Evolutionary conservation across 2,888 invertebrate species (phyloP).

Genomic region (Leptogaster cylindrica): DNA sequence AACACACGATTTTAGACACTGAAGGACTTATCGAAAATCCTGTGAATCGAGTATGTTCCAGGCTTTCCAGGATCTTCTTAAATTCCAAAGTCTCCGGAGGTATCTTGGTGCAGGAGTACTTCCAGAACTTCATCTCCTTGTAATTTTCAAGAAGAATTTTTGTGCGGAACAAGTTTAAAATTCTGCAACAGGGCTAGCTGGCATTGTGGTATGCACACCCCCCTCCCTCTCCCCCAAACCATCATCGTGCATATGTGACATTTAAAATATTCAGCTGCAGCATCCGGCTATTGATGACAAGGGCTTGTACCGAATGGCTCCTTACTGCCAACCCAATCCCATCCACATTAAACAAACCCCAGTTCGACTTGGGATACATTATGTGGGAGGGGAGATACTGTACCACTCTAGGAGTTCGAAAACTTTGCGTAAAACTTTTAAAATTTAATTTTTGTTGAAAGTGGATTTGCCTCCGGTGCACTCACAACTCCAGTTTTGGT

Average conservation of each 20-base stretch:
- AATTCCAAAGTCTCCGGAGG: constrained; percentile 3
- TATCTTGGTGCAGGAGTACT: constrained; percentile 12
- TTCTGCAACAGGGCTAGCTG: not conserved
- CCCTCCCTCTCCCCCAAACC: not conserved
- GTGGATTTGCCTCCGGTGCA: not conserved
- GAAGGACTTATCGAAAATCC: constrained; percentile 17
- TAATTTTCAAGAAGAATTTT: constrained; percentile 3
- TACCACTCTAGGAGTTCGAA: constrained; percentile 12
- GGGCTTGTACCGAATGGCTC: not conserved
- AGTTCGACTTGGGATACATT: not conserved
- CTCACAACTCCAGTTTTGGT: not conserved
- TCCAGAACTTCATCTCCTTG: constrained; percentile 25
- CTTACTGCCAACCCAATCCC: not conserved
- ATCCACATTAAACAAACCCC: constrained; percentile 13
- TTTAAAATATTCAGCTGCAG: constrained; percentile 10
- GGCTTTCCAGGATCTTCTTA: not conserved
- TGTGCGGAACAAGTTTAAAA: constrained; percentile 13
- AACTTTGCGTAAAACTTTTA: constrained; percentile 28
- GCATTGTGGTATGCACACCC: not conserved
- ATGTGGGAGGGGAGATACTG: not conserved
- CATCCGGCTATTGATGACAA: constrained; percentile 17
- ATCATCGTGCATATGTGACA: constrained; percentile 22
- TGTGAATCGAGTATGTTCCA: not conserved
- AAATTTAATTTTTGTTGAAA: constrained; percentile 32
- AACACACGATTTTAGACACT: not conserved